phyloP scores from a whole-genome alignment of 2,888 invertebrate genomes.

The Dicyrtomina minuta region DNA sequence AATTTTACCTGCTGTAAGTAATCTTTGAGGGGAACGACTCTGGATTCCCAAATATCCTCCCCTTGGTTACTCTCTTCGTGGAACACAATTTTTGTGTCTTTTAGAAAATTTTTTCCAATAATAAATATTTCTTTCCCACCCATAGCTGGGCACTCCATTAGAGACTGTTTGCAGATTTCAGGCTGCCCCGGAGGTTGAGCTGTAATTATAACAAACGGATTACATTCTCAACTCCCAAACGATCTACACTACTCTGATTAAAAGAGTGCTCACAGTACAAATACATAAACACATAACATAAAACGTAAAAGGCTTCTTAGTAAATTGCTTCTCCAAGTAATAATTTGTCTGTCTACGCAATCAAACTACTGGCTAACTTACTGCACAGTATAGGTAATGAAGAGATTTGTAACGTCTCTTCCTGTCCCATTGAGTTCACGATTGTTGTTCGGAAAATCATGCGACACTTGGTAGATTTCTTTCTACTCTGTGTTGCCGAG shows the following conservation, averaged over 20 bases:
- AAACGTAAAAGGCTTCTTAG: too few species aligned
- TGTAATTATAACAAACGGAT: conserved; percentile 56
- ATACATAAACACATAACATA: too few species aligned
- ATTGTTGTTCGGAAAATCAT: conserved; percentile 90
- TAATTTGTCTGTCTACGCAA: too few species aligned
- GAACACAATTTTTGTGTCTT: conserved; percentile 83
- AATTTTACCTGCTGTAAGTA: conserved; percentile 81
- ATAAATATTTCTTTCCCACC: conserved; percentile 84
- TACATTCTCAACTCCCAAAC: too few species aligned
- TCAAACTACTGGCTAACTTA: too few species aligned
- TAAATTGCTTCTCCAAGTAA: too few species aligned
- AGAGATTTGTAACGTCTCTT: conserved; percentile 82
- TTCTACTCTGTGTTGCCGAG: conserved; percentile 66
- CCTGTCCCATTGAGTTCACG: conserved; percentile 71
- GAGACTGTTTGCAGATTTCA: conserved; percentile 86
- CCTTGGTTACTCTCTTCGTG: conserved; percentile 59
- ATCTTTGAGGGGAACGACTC: conserved; percentile 83
- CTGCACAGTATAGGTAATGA: conserved; percentile 91
- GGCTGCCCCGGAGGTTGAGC: conserved; percentile 91
- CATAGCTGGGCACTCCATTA: conserved; percentile 73
- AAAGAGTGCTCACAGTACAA: too few species aligned
- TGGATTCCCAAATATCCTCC: conserved; percentile 70
- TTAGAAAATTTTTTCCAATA: conserved; percentile 87
- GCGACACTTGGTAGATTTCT: conserved; percentile 90
- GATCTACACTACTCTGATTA: background rate